phyloP scores from a whole-genome alignment of 2,797 vertebrate genomes.

The Enteromius viviparus region DNA sequence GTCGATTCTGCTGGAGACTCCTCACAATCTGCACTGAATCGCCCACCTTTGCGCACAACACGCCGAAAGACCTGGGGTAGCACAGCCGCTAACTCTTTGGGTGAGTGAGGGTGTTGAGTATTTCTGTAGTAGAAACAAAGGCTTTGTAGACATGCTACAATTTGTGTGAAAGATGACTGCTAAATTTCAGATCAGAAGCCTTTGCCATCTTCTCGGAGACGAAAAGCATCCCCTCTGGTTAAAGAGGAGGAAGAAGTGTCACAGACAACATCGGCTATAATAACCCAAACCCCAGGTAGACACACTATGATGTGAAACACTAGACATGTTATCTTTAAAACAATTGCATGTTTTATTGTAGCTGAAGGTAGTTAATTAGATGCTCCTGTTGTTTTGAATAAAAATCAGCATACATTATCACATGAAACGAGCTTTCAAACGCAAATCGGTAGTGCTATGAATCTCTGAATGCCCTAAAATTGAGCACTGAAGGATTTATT shows the following conservation, averaged over 20 bases:
- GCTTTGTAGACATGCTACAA: background rate
- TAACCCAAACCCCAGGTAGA: background rate
- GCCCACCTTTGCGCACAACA: conserved; percentile 21
- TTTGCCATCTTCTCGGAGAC: conserved; percentile 58
- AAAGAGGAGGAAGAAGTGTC: conserved; percentile 35
- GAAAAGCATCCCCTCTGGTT: conserved; percentile 40
- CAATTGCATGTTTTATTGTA: background rate
- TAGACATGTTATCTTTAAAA: background rate
- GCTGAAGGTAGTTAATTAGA: background rate
- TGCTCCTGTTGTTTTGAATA: background rate
- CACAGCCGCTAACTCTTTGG: background rate
- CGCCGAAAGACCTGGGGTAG: background rate
- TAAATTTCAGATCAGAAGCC: conserved; percentile 56
- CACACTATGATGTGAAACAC: background rate
- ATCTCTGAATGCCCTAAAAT: background rate
- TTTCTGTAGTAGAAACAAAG: background rate
- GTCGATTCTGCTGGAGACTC: background rate
- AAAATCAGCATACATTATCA: background rate
- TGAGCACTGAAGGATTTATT: background rate
- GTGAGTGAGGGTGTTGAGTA: background rate
- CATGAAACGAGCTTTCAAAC: background rate
- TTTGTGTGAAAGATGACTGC: conserved; percentile 16
- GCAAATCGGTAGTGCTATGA: background rate
- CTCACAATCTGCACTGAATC: conserved; percentile 2
- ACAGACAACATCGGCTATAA: background rate